Evolutionary conservation across 1,140 invertebrate species (phyloP), one percentile per base, ranked within the genome.

Genomic region (Dysdera silvatica): DNA sequence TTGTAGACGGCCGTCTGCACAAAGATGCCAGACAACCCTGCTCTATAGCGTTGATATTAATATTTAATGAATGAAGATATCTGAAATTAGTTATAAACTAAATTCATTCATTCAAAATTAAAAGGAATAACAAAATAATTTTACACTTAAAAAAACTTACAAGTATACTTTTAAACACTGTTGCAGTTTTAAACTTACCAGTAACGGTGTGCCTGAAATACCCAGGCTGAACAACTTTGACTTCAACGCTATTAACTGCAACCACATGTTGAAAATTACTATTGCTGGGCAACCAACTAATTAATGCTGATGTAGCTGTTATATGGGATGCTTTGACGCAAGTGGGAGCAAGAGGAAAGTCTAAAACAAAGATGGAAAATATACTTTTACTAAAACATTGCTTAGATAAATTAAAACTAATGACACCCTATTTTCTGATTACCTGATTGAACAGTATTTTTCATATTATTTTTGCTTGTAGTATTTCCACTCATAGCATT

Each of bases 211-310:
- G 91, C 65, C 91, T 83, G 78, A 92, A 91, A 69, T 94, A 87
- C 57, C 92, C 91, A 26, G 94, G 91, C 75, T 93, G 93, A n/a
- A 96, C 89, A 55, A 91, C 92, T 70, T 91, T 82, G 63, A 94
- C 89, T 82, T 95, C 91, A 23, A 95, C 92, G 74, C 92, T 97
- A 76, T 99, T 98, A 35, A 98, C 91, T 74, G 91, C 94, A 52
- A 99, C 88, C 31, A 94, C 88, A 76, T 99, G 96, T 75, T 98
- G 94, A 76, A 95, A 94, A 79, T 98, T 98, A 65, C 89, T 95
- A 79, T 99, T 98, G 69, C 89, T 91, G 45, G 96, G 96, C 72
- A 98, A 82, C 96, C 96, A 99, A 48, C 89, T 91, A 74, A 99
- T 93, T 14, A 93, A 84, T 4, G 95, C 93, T 66, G 94, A 95